Evolutionary conservation across 2,113 vertebrate genomes (phyloP).

Genomic region (Rattus rattus): DNA sequence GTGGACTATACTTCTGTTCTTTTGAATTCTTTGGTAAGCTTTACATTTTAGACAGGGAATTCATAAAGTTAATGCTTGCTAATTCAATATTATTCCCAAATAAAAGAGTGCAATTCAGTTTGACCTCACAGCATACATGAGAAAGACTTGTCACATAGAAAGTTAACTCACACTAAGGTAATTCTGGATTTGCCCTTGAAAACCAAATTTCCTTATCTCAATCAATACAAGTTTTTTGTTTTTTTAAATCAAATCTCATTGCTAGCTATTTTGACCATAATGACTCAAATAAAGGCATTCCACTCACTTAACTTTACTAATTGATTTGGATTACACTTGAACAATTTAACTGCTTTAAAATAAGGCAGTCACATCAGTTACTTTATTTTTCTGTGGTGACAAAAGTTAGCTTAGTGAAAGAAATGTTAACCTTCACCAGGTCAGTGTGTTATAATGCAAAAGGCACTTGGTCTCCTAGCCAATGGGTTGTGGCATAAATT

Average conservation of each 20-base stretch:
- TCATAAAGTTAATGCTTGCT: constrained; percentile 37
- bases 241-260: neutral
- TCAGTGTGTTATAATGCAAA: neutral
- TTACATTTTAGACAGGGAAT: constrained; percentile 13
- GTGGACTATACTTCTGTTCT: neutral
- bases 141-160: neutral
- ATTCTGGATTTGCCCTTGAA: constrained; percentile 20
- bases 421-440: neutral
- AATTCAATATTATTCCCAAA: constrained; percentile 33
- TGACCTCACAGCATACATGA: neutral
- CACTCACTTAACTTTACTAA: neutral
- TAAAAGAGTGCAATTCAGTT: neutral
- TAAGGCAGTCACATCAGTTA: neutral
- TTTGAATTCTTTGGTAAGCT: neutral
- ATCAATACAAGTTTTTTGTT: neutral
- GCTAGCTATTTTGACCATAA: neutral
- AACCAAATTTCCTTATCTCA: constrained; percentile 35
- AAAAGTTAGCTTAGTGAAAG: neutral
- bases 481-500: neutral
- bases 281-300: neutral
- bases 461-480: neutral
- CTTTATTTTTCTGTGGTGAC: constrained; percentile 17
- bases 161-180: neutral
- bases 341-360: neutral
- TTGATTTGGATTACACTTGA: constrained; percentile 3